Base-by-base conservation (phyloP, 2,113 vertebrate genomes). In the Excalfactoria chinensis region DNA sequence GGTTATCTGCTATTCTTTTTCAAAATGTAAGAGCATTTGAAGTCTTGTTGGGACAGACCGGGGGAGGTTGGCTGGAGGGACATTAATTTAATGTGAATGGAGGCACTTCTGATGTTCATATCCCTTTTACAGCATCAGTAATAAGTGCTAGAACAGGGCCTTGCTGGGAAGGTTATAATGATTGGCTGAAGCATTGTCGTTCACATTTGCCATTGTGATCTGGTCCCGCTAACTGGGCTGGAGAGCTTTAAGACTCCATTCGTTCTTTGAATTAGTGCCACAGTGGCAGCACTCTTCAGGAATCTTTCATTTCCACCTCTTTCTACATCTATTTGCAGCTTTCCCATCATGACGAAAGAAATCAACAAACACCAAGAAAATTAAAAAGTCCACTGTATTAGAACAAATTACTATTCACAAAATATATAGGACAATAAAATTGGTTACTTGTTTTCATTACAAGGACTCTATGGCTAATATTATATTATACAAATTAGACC, bases 371-470 rank as follows among this genome's bases (percentile, higher is more conserved):
- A 20, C 3, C 10, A 21, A 60, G 55, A 56, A 76, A 75, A 84
- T 37, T 43, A 49, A 2, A 67, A 51, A 75, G n/a, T 8, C 64
- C 22, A 4, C 26, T 81, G 53, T 34, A n/a, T 53, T 76, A 67
- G 46, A 72, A 77, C 34, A 13, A 9, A 4, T 73, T 73, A 15
- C 48, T 68, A 26, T 58, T 77, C 22, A 22, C 41, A 43, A 63
- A 77, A 72, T 73, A 59, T 49, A 69, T 72, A 59, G 75, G 53
- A 56, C 66, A 64, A 77, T 76, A 84, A 84, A 72, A 62, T 3
- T 10, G 13, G 53, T 72, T 80, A 76, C n/a, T 77, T 68, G 34
- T 81, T 90, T 95, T 76, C 79, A 64, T 77, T 88, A 63, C 59
- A 22, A 44, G 59, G 48, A 13, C 60, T 68, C 51, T 49, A 26